Conservation (phyloP, 35 echinoderm and acorn worm species). For the Amphiura filiformis region DNA sequence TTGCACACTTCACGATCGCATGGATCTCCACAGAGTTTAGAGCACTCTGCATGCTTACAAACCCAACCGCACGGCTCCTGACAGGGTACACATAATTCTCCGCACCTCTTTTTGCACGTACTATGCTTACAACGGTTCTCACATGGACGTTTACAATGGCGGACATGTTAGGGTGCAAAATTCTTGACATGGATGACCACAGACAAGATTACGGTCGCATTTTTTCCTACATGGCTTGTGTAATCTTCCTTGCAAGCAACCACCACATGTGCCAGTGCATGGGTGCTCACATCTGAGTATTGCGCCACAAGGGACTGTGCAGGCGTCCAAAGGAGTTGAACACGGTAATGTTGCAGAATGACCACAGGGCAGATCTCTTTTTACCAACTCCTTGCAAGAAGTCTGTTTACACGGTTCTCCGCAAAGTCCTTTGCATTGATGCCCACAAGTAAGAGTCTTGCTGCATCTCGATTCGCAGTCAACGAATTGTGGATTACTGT, state of each 20-base stretch:
- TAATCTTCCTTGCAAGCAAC: neutral
- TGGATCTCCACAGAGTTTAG: neutral
- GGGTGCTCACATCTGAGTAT: slow-evolving; percentile 15
- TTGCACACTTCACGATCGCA: slow-evolving; percentile 26
- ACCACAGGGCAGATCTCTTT: neutral
- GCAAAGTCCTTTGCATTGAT: slow-evolving; percentile 45
- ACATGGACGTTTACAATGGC: neutral
- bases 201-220: neutral
- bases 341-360: slow-evolving; percentile 12
- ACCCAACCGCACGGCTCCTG: slow-evolving; percentile 17
- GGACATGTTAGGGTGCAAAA: neutral
- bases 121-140: neutral
- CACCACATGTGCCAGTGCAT: slow-evolving; percentile 21
- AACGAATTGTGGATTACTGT: too few species aligned
- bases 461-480: neutral
- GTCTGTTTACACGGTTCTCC: neutral
- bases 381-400: neutral
- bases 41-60: slow-evolving; percentile 4
- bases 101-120: neutral
- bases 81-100: neutral
- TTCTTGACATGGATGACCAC: neutral
- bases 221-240: neutral
- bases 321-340: neutral
- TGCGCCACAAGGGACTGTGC: neutral
- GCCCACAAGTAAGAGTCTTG: slow-evolving; percentile 3